Conservation (phyloP, 1,140 invertebrate species). For the Scaptodrosophila lebanonensis region DNA sequence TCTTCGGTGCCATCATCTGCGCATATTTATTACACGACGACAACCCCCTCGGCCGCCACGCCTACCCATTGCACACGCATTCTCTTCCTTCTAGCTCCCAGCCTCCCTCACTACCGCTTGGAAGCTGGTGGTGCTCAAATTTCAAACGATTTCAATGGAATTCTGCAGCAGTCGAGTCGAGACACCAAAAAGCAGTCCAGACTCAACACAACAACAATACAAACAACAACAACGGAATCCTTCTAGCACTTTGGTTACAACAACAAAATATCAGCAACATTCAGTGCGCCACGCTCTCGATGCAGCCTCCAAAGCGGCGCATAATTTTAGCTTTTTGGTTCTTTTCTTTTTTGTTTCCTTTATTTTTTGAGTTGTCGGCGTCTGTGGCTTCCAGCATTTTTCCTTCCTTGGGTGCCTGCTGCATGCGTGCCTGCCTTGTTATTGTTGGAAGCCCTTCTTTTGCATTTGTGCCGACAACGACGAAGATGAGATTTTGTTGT, state of each 20-base stretch:
- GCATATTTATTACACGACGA: constrained; percentile 68
- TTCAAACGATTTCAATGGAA: constrained; percentile 73
- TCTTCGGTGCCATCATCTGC: constrained; percentile 30
- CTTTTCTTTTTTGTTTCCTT: constrained; percentile 26
- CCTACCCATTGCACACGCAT: too few species aligned
- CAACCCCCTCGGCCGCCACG: constrained; percentile 15
- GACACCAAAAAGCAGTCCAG: constrained; percentile 1
- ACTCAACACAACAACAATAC: constrained; percentile 34
- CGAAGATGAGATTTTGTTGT: too few species aligned
- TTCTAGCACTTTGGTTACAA: constrained; percentile 28
- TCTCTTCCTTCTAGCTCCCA: too few species aligned
- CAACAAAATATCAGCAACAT: constrained; percentile 18
- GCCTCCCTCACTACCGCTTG: too few species aligned
- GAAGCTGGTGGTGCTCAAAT: constrained; percentile 54
- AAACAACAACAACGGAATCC: constrained; percentile 43
- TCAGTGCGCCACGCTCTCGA: constrained; percentile 10
- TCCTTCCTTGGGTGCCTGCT: background rate
- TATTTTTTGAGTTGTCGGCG: constrained; percentile 48
- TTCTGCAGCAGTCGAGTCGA: constrained; percentile 34
- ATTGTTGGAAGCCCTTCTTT: too few species aligned
- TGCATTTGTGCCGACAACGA: too few species aligned
- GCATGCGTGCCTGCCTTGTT: background rate
- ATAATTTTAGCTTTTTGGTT: constrained; percentile 23
- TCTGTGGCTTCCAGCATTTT: constrained; percentile 33
- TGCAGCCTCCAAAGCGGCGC: constrained; percentile 36